phyloP scores from a whole-genome alignment of 2,888 invertebrate genomes.

The Aspidiotus destructor region DNA sequence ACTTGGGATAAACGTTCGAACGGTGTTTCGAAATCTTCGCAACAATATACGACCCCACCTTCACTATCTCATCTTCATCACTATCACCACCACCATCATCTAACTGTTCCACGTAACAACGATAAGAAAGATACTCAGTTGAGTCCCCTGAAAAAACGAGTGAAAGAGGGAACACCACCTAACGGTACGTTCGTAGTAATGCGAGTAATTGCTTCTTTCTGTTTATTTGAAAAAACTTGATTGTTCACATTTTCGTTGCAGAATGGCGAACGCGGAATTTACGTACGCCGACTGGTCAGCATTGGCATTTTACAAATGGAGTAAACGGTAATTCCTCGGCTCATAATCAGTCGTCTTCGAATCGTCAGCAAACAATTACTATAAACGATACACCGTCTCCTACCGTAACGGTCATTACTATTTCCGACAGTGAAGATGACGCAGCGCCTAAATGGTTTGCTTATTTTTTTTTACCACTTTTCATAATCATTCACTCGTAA shows the following conservation, averaged over 20 bases:
- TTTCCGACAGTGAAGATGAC: slow-evolving; percentile 91
- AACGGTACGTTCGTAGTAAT: slow-evolving; percentile 40
- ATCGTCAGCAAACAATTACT: slow-evolving; percentile 74
- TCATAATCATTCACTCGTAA: too few relatives aligned
- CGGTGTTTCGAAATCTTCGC: slow-evolving; percentile 33
- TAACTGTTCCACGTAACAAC: slow-evolving; percentile 49
- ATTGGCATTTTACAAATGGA: slow-evolving; percentile 23
- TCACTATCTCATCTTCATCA: slow-evolving; percentile 37
- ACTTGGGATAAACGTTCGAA: slow-evolving; percentile 38
- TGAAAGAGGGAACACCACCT: slow-evolving; percentile 90
- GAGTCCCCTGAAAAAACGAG: slow-evolving; percentile 93
- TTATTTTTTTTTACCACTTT: background rate
- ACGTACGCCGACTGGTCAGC: slow-evolving; percentile 14
- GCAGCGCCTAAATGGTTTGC: slow-evolving; percentile 41
- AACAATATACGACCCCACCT: slow-evolving; percentile 30
- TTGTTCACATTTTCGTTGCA: background rate
- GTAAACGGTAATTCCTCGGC: background rate
- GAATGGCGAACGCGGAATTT: slow-evolving; percentile 20
- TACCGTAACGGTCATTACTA: slow-evolving; percentile 88
- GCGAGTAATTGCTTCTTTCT: background rate
- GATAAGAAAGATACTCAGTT: slow-evolving; percentile 70
- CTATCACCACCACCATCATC: slow-evolving; percentile 50
- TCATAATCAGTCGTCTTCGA: slow-evolving; percentile 16
- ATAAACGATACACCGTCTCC: slow-evolving; percentile 93
- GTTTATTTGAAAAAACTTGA: background rate